Evolutionary conservation across 30 jellyfish, hydroid and myxozoan genomes (phyloP), one percentile per base, ranked within the genome.

Genomic region (Cassiopea xamachana): DNA sequence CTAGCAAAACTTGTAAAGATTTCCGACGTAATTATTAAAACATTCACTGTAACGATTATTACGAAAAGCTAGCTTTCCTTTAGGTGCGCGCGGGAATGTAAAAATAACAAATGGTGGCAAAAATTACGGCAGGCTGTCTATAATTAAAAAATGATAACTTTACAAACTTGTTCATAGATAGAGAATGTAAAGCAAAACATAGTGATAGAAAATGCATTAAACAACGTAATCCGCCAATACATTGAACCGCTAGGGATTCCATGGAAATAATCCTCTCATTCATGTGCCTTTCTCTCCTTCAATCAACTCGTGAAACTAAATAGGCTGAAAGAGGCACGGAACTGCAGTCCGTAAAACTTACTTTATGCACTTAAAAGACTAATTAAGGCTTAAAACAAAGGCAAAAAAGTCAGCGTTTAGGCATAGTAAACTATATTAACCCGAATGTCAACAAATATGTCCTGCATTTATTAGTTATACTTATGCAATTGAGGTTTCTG

Each of bases 261-360:
- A 71, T 71, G 80, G 80, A 39, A 71, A 9, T 71, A 71, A 71
- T 71, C 80, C 80, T 27, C n/a, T 39, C 80, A 18, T 71, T 71
- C 80, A 14, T 18, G 80, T 71, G 58, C 80, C 39, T 27, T 27
- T 27, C 39, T 27, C 39, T 27, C 39, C 39, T 27, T 27, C 80
- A 16, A 55, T 71, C n/a, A 71, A 71, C 80, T 71, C 10, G 15
- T 2, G 7, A 14, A 19, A 43, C 80, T 55, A 71, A 71, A 71
- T 71, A 71, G 80, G 27, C 39, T 71, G n/a, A 71, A 71, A 71
- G 80, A 19, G 58, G 7, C 51, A 55, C 80, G 80, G 80, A 55
- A n/a, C 74, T 4, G 74, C 74, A 64, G 2, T 6, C 12, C 64
- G 10, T 55, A 55, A 3, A 55, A 27, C 80, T 39, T 43, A 2